Evolutionary conservation across 1,140 invertebrate species (phyloP).

Genomic region (Amphibalanus amphitrite): DNA sequence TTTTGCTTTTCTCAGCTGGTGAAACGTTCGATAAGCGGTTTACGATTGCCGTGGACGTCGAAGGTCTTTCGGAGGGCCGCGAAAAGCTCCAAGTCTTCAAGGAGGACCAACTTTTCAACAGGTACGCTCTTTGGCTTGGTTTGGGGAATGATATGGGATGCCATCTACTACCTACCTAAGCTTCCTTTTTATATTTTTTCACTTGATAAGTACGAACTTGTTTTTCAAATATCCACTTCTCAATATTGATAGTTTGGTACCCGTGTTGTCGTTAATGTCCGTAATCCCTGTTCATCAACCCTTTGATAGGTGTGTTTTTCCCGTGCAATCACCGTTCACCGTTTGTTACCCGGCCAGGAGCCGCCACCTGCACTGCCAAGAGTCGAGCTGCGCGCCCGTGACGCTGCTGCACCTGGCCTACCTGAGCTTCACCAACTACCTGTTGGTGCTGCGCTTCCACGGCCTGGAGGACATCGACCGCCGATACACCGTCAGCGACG

Average conservation of each 20-base stretch:
- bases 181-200: too few species aligned
- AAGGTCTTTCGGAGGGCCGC: slow-evolving; percentile 14
- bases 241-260: too few species aligned
- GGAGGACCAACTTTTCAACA: background rate
- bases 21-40: slow-evolving; percentile 18
- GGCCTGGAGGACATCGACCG: slow-evolving; percentile 66
- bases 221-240: too few species aligned
- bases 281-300: too few species aligned
- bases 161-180: too few species aligned
- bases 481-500: slow-evolving; percentile 61
- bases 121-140: too few species aligned
- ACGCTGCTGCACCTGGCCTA: slow-evolving; percentile 78
- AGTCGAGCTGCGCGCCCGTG: slow-evolving; percentile 67
- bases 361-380: slow-evolving; percentile 58
- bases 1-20: slow-evolving; percentile 6
- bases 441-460: slow-evolving; percentile 65
- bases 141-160: too few species aligned
- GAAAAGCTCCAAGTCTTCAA: background rate
- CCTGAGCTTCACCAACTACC: slow-evolving; percentile 69
- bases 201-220: too few species aligned
- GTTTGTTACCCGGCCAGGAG: too few species aligned
- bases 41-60: slow-evolving; percentile 18
- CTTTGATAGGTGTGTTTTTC: too few species aligned
- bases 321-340: too few species aligned
- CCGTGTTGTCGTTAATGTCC: too few species aligned